phyloP scores from a whole-genome alignment of 2,888 invertebrate species.

The Tiliacea aurago region DNA sequence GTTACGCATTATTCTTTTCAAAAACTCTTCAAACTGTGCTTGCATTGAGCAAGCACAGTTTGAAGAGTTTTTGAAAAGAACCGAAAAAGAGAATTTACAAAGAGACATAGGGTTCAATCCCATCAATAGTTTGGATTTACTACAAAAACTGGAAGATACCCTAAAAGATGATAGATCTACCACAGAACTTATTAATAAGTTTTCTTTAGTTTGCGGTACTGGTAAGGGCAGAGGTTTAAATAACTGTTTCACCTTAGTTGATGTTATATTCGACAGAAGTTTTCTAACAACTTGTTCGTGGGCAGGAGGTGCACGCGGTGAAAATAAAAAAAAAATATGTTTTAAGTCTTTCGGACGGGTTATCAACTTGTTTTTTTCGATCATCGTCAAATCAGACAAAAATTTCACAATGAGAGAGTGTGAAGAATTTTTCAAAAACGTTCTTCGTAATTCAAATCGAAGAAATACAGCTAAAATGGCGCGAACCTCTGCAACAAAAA shows the following conservation, averaged over 20 bases:
- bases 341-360: slow-evolving; percentile 1
- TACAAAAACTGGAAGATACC: slow-evolving; percentile 14
- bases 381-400: slow-evolving; percentile 3
- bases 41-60: slow-evolving; percentile 13
- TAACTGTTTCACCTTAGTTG: no score
- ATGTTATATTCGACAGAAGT: no score
- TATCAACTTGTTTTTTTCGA: slow-evolving; percentile 19
- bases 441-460: slow-evolving; percentile 19
- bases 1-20: slow-evolving; percentile 11
- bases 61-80: slow-evolving; percentile 14
- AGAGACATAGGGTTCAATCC: slow-evolving; percentile 8
- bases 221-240: slow-evolving; percentile 13
- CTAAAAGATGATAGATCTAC: slow-evolving; percentile 7
- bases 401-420: neutral
- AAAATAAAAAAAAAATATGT: slow-evolving; percentile 6
- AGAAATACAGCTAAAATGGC: slow-evolving; percentile 15
- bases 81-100: slow-evolving; percentile 6
- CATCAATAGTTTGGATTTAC: slow-evolving; percentile 14
- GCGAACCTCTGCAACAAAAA: slow-evolving; percentile 15
- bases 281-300: no score
- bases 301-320: slow-evolving; percentile 15
- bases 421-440: neutral
- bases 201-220: slow-evolving; percentile 8
- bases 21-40: slow-evolving; percentile 5
- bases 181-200: slow-evolving; percentile 7